phyloP scores from a whole-genome alignment of 2,113 vertebrate genomes.

The Ciconia maguari region DNA sequence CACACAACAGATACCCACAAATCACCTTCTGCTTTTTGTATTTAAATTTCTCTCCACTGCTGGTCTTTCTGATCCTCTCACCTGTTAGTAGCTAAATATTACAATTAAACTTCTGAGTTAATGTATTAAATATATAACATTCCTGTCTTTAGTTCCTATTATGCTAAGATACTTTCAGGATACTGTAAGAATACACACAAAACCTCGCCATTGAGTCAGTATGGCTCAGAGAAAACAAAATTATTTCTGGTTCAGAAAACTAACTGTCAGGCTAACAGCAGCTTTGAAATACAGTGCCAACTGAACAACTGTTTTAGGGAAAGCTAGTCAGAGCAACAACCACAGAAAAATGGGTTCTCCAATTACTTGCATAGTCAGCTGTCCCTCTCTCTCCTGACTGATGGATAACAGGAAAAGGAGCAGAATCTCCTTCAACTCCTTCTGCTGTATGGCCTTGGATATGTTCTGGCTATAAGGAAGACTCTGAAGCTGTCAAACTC shows the following conservation, averaged over 20 bases:
- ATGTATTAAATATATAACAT: background rate
- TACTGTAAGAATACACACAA: background rate
- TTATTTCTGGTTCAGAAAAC: background rate
- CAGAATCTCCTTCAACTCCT: background rate
- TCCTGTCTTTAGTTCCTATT: background rate
- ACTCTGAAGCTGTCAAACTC: background rate
- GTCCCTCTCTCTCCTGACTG: background rate
- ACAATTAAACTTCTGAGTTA: background rate
- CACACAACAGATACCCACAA: background rate
- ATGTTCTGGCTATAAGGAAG: background rate
- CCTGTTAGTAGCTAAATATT: background rate
- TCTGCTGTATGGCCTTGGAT: background rate
- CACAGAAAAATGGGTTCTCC: background rate
- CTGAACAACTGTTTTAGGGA: background rate
- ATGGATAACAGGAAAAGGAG: background rate
- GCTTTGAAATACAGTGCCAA: background rate
- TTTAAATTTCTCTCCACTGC: background rate
- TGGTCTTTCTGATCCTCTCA: background rate
- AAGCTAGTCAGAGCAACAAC: background rate
- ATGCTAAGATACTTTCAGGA: background rate
- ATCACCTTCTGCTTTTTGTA: background rate
- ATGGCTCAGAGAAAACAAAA: background rate
- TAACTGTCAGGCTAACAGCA: background rate
- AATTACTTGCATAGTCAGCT: background rate
- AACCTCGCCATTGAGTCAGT: background rate